Conservation (phyloP, 1,140 invertebrate species). For the Megathymus violae region DNA sequence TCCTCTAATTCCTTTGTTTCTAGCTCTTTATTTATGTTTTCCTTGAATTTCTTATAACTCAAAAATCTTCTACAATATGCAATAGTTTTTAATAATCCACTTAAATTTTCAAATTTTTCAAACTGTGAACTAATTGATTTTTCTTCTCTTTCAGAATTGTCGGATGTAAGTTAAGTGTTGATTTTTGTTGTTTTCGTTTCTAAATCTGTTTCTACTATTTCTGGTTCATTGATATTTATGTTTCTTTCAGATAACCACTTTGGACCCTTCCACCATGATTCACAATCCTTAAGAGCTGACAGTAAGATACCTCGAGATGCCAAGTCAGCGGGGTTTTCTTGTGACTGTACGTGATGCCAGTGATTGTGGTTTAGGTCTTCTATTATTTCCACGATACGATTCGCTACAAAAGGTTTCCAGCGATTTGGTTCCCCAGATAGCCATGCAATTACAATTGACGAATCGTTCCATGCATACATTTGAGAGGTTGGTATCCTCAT, state of each 20-base stretch:
- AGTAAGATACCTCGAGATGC: constrained; percentile 63
- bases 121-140: constrained; percentile 11
- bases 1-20: too few species aligned
- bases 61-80: constrained; percentile 14
- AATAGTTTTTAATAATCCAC: constrained; percentile 1
- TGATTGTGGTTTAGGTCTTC: constrained; percentile 26
- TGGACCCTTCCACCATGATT: constrained; percentile 67
- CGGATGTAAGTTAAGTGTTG: constrained; percentile 35
- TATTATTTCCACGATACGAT: constrained; percentile 67
- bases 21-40: constrained; percentile 20
- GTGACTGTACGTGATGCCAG: constrained; percentile 71
- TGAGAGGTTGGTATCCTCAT: constrained; percentile 45
- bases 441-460: constrained; percentile 68
- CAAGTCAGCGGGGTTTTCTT: constrained; percentile 76
- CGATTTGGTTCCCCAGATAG: constrained; percentile 45
- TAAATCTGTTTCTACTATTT: constrained; percentile 42
- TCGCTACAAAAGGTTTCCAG: constrained; percentile 65
- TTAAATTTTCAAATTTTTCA: constrained; percentile 24
- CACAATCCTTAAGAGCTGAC: constrained; percentile 36
- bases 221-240: constrained; percentile 8
- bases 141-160: constrained; percentile 10
- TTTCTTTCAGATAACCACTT: constrained; percentile 21
- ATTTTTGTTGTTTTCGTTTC: constrained; percentile 48
- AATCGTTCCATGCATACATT: constrained; percentile 67
- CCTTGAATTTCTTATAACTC: constrained; percentile 5